A percentile compares a stretch with the other conserved stretches of the same genome.
Evolutionary conservation across 2,797 vertebrate species (phyloP).

Genomic region (Hylomyscus alleni): DNA sequence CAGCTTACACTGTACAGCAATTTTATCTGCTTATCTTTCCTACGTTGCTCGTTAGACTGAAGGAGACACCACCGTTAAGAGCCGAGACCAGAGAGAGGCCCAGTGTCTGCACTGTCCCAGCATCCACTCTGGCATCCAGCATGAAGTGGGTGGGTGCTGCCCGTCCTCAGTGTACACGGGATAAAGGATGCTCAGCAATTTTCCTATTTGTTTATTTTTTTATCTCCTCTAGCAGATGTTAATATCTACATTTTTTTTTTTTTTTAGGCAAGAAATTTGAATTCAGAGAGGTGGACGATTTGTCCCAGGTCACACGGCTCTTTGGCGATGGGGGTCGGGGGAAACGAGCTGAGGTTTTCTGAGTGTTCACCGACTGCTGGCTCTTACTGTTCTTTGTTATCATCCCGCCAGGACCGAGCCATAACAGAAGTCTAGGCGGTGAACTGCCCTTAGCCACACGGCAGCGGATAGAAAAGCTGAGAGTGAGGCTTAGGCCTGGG

Average conservation of each 20-base stretch:
- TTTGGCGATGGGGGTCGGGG: fast-evolving
- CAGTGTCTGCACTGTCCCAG: fast-evolving
- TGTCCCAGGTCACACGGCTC: neutral
- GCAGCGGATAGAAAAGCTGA: neutral
- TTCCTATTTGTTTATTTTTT: neutral
- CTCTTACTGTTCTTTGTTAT: fast-evolving
- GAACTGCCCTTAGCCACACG: neutral
- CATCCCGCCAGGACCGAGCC: neutral
- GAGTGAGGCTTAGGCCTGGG: neutral
- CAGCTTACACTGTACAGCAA: neutral
- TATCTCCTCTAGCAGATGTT: fast-evolving
- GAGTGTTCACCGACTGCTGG: neutral
- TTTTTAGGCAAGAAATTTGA: neutral
- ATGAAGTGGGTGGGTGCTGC: fast-evolving
- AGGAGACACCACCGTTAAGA: neutral
- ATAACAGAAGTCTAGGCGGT: neutral
- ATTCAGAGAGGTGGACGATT: neutral
- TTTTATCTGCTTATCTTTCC: neutral
- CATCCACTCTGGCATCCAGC: fast-evolving
- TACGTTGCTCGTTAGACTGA: fast-evolving
- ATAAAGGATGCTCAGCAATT: neutral
- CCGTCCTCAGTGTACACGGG: fast-evolving
- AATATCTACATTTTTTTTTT: neutral
- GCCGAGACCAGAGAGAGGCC: fast-evolving
- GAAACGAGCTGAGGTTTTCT: neutral